Conservation (phyloP, 2,888 invertebrate species). For the Clunio marinus region DNA sequence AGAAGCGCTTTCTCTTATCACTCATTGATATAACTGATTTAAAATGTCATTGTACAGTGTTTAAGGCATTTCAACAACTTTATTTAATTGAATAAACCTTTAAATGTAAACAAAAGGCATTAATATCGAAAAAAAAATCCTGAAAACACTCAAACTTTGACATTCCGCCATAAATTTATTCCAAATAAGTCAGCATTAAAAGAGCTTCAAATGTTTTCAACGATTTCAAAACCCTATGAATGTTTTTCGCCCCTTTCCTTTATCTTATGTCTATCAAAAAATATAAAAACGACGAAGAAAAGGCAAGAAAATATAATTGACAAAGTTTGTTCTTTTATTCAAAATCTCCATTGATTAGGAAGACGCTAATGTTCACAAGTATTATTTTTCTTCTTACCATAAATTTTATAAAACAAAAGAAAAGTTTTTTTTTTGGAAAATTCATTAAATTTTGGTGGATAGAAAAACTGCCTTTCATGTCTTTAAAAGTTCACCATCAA, state of each 20-base stretch:
- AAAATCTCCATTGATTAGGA: neutral
- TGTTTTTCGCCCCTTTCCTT: neutral
- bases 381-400: neutral
- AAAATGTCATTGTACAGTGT: no score
- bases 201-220: neutral
- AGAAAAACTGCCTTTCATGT: neutral
- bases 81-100: no score
- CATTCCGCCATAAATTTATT: no score
- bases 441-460: neutral
- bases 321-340: neutral
- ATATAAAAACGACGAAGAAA: neutral
- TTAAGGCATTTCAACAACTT: no score
- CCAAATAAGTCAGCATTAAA: no score
- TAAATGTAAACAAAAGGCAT: no score
- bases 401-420: neutral
- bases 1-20: no score
- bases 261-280: neutral
- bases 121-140: no score
- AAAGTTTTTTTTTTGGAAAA: no score
- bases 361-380: neutral
- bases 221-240: neutral
- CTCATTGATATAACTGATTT: no score
- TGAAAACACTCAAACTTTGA: no score
- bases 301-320: neutral
- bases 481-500: constrained; percentile 8